Evolutionary conservation across 2,888 invertebrate species (phyloP).

Genomic region (Cyaniris semiargus): DNA sequence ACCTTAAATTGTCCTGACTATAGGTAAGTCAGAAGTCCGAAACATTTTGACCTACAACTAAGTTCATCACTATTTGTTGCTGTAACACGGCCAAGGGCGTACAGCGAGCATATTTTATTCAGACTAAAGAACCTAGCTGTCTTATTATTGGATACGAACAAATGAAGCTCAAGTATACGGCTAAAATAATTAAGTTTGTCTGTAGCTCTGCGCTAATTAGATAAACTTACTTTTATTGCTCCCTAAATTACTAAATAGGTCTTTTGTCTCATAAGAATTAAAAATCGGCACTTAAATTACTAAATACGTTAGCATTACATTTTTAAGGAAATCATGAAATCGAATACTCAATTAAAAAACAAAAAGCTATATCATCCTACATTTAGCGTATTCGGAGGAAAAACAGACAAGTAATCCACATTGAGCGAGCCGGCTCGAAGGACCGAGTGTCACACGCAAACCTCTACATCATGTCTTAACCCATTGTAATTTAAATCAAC

Average conservation of each 20-base stretch:
- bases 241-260: no score
- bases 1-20: no score
- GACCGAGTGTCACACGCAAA: constrained; percentile 48
- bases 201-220: background rate
- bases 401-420: constrained; percentile 2
- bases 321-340: background rate
- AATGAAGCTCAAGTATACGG: background rate
- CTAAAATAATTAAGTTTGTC: background rate
- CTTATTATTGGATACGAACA: constrained; percentile 17
- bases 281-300: no score
- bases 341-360: background rate
- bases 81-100: constrained; percentile 25
- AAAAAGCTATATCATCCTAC: background rate
- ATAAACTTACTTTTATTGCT: background rate
- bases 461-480: constrained; percentile 48
- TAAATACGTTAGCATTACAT: background rate
- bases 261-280: no score
- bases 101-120: constrained; percentile 27
- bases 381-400: background rate
- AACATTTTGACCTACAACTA: constrained; percentile 27
- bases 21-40: constrained; percentile 9
- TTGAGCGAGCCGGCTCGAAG: constrained; percentile 35
- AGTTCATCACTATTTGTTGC: constrained; percentile 19
- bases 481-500: constrained; percentile 63
- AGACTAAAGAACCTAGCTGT: constrained; percentile 25